Conservation (phyloP, 1,140 invertebrate genomes). For the Polypedilum vanderplanki region DNA sequence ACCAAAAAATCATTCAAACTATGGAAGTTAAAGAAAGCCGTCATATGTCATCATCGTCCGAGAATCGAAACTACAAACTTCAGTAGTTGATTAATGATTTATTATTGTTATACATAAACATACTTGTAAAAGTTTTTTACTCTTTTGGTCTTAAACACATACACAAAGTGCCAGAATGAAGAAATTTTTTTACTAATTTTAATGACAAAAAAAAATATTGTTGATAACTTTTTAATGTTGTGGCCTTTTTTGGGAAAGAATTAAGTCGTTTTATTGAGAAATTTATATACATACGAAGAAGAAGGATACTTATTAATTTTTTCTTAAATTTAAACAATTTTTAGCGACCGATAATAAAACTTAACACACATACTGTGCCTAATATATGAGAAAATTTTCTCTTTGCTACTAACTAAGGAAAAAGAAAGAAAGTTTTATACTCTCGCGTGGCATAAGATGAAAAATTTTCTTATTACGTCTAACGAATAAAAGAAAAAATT, state of each 20-base stretch:
- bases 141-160: not conserved
- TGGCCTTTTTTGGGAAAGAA: not conserved
- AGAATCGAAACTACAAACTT: not conserved
- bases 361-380: conserved; percentile 23
- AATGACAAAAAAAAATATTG: not conserved
- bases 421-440: not conserved
- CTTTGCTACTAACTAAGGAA: too few relatives aligned
- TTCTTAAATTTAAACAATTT: not conserved
- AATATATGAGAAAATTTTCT: not conserved
- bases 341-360: not conserved
- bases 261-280: not conserved
- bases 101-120: not conserved
- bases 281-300: not conserved
- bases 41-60: not conserved
- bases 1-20: not conserved
- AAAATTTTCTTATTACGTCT: not conserved
- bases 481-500: not conserved
- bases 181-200: conserved; percentile 5
- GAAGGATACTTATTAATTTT: not conserved
- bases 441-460: not conserved
- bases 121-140: not conserved
- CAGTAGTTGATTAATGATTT: not conserved
- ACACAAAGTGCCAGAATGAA: conserved; percentile 23
- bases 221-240: conserved; percentile 23
- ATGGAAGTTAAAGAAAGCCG: conserved; percentile 21